A percentile compares a stretch with the other conserved stretches of the same genome.
phyloP scores from a whole-genome alignment of 2,888 invertebrate species.

The Philereme vetulata region DNA sequence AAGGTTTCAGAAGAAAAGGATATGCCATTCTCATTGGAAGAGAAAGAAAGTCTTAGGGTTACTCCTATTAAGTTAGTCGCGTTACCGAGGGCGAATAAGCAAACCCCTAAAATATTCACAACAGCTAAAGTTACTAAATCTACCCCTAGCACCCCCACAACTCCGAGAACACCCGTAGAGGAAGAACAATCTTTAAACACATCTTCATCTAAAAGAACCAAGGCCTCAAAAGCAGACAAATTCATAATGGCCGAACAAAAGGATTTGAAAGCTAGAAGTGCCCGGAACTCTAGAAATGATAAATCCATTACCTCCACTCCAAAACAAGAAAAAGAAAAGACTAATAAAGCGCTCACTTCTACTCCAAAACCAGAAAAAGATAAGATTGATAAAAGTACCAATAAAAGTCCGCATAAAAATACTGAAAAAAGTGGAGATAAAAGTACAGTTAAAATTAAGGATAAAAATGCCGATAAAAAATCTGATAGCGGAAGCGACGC shows the following conservation, averaged over 20 bases:
- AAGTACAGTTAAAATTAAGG: too few species aligned
- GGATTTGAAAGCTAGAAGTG: constrained; percentile 28
- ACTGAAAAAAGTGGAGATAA: constrained; percentile 37
- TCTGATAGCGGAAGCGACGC: constrained; percentile 25
- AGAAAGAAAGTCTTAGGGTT: constrained; percentile 43
- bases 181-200: constrained; percentile 10
- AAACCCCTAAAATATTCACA: constrained; percentile 33
- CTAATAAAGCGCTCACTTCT: constrained; percentile 26
- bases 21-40: constrained; percentile 16
- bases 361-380: too few species aligned
- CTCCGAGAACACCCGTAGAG: constrained; percentile 22
- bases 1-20: constrained; percentile 15
- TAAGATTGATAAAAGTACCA: constrained; percentile 25
- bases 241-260: constrained; percentile 41
- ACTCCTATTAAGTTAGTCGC: constrained; percentile 55
- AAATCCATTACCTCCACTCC: constrained; percentile 49
- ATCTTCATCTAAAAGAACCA: constrained; percentile 32
- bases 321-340: constrained; percentile 18
- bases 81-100: constrained; percentile 47
- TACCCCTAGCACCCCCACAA: constrained; percentile 18
- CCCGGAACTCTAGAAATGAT: constrained; percentile 36
- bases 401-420: constrained; percentile 18
- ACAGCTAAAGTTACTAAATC: constrained; percentile 42
- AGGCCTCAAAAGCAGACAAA: constrained; percentile 39
- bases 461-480: too few species aligned